Percentiles rank a stretch among this genome's conserved stretches.
These are phyloP conservation scores for Nipponia nippon DNA, from an alignment of 2,113 vertebrate species.

Conservation along the genomic window DNA sequence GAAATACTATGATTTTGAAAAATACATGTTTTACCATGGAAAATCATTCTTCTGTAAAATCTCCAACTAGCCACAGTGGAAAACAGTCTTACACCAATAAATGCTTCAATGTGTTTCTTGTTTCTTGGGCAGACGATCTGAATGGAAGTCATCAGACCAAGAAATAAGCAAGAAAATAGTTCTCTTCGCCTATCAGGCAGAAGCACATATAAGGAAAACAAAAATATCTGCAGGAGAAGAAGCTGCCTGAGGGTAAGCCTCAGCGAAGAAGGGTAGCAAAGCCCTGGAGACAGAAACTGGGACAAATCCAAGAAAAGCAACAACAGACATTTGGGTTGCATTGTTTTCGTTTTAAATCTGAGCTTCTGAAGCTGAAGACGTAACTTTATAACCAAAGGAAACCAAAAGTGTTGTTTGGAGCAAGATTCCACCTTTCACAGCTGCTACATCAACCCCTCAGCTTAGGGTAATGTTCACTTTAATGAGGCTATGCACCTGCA, in stretches of 20 bases:
- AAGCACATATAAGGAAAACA: not conserved
- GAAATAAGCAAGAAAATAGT: not conserved
- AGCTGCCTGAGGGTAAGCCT: not conserved
- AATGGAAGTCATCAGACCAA: not conserved
- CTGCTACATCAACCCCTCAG: not conserved
- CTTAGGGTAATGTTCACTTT: not conserved
- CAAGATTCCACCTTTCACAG: not conserved
- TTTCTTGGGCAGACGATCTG: not conserved
- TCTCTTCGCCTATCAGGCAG: not conserved
- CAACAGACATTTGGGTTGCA: not conserved
- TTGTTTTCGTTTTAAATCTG: not conserved
- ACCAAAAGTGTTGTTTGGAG: not conserved
- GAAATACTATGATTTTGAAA: not conserved
- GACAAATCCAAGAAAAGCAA: not conserved
- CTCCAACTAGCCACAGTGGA: not conserved
- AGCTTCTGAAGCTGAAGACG: not conserved
- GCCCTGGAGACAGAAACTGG: slow-evolving; percentile 3
- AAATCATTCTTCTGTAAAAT: not conserved
- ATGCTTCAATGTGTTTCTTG: not conserved
- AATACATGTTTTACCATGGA: not conserved
- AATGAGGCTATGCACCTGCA: not conserved
- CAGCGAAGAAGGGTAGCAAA: not conserved
- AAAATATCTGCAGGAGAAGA: not conserved
- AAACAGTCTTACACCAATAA: not conserved
- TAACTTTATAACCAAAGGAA: not conserved